These are phyloP conservation scores for Pilophorus perplexus DNA, from an alignment of 2,888 invertebrate genomes.

Conservation along the genomic window DNA sequence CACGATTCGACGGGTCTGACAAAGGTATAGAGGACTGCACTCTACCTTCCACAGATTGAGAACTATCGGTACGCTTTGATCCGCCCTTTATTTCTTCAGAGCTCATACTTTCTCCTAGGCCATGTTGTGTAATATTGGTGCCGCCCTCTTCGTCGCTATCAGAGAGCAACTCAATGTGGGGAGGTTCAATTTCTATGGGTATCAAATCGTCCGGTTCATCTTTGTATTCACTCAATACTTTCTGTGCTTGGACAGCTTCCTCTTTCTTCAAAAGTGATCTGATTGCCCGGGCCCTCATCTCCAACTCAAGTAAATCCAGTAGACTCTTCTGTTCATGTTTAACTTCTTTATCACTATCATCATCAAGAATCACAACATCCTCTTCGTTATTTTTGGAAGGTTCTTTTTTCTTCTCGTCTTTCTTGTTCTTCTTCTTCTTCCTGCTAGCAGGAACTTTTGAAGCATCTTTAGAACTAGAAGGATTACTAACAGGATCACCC, in stretches of 20 bases:
- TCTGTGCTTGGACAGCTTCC: slow-evolving; percentile 28
- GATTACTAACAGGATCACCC: neutral
- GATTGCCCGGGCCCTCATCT: slow-evolving; percentile 61
- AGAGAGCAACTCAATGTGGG: slow-evolving; percentile 29
- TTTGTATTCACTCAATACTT: slow-evolving; percentile 18
- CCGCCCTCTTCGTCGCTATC: slow-evolving; percentile 25
- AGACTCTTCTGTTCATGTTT: slow-evolving; percentile 51
- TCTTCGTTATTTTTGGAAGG: neutral
- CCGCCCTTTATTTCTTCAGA: too few species aligned
- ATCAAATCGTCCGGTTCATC: slow-evolving; percentile 39
- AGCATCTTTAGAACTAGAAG: neutral
- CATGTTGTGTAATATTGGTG: too few species aligned
- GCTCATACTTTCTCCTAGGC: too few species aligned
- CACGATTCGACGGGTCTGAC: too few species aligned
- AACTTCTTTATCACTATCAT: slow-evolving; percentile 3
- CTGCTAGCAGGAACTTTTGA: neutral
- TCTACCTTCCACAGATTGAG: too few species aligned
- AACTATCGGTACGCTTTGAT: too few species aligned
- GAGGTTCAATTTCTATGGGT: slow-evolving; percentile 7
- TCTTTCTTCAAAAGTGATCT: slow-evolving; percentile 53
- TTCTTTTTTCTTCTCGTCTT: neutral
- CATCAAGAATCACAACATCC: neutral
- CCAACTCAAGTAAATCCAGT: slow-evolving; percentile 59
- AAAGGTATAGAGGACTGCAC: too few species aligned
- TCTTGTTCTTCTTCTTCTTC: slow-evolving; percentile 4